Evolutionary conservation across 1,140 invertebrate species (phyloP).

Genomic region (Hyles vespertilio): DNA sequence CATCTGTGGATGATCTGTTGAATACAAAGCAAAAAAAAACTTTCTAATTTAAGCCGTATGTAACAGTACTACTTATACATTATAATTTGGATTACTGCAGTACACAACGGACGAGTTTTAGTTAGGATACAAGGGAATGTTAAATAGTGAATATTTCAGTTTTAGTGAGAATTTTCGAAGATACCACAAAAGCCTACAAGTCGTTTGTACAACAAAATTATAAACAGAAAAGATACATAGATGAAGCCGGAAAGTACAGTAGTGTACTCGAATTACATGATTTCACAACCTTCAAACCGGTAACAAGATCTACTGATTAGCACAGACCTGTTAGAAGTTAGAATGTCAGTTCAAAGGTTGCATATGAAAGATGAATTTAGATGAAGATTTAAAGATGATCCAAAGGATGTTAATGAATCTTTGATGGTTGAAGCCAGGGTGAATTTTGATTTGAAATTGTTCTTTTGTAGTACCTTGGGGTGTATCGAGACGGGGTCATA

Average conservation of each 20-base stretch:
- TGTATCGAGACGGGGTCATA: conserved; percentile 68
- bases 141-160: conserved; percentile 12
- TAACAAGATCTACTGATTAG: conserved; percentile 19
- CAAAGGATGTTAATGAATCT: neutral
- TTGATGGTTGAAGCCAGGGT: conserved; percentile 47
- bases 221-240: no score
- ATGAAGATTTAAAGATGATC: conserved; percentile 7
- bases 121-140: conserved; percentile 23
- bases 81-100: conserved; percentile 8
- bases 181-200: conserved; percentile 64
- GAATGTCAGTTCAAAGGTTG: conserved; percentile 46
- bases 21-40: conserved; percentile 73
- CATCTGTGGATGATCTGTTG: conserved; percentile 75
- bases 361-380: conserved; percentile 18
- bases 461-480: conserved; percentile 79
- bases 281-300: conserved; percentile 44
- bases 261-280: conserved; percentile 1
- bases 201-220: neutral
- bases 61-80: conserved; percentile 19
- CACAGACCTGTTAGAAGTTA: conserved; percentile 13
- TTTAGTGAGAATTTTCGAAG: conserved; percentile 31
- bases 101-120: conserved; percentile 7
- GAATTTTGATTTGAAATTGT: conserved; percentile 31
- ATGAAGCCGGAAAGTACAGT: no score
- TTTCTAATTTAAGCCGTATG: conserved; percentile 63